Evolutionary conservation across 2,888 invertebrate genomes (phyloP).

Genomic region (Andrena praecox): DNA sequence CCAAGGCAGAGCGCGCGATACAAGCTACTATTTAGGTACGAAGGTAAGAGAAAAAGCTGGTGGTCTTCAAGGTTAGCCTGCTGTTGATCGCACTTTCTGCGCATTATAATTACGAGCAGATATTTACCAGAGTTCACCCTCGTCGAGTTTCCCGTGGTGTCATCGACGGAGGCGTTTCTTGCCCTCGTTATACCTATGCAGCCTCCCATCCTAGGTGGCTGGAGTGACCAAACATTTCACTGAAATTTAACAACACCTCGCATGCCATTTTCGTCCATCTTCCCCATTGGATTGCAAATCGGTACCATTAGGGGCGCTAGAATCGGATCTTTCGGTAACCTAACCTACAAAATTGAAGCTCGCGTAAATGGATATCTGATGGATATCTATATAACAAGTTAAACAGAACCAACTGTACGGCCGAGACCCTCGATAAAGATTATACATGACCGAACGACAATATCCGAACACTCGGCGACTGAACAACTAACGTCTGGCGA

Average conservation of each 20-base stretch:
- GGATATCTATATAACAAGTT: neutral
- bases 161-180: slow-evolving; percentile 93
- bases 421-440: neutral
- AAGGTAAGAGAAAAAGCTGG: slow-evolving; percentile 64
- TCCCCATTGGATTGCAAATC: slow-evolving; percentile 63
- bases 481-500: neutral
- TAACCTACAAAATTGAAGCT: slow-evolving; percentile 47
- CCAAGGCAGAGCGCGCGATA: slow-evolving; percentile 57
- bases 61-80: slow-evolving; percentile 79
- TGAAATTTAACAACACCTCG: slow-evolving; percentile 82
- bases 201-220: slow-evolving; percentile 92
- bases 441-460: neutral
- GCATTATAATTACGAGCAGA: slow-evolving; percentile 10
- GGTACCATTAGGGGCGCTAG: slow-evolving; percentile 66
- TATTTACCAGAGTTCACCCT: slow-evolving; percentile 92
- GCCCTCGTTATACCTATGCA: slow-evolving; percentile 94
- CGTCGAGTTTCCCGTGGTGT: slow-evolving; percentile 92
- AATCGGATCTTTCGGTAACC: slow-evolving; percentile 43
- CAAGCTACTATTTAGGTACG: slow-evolving; percentile 45
- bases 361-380: slow-evolving; percentile 8
- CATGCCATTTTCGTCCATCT: slow-evolving; percentile 83
- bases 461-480: neutral
- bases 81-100: slow-evolving; percentile 65
- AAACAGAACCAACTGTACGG: slow-evolving; percentile 30
- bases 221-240: slow-evolving; percentile 86